Evolutionary conservation across 2,113 vertebrate species (phyloP).

Genomic region (Ailuropoda melanoleuca): DNA sequence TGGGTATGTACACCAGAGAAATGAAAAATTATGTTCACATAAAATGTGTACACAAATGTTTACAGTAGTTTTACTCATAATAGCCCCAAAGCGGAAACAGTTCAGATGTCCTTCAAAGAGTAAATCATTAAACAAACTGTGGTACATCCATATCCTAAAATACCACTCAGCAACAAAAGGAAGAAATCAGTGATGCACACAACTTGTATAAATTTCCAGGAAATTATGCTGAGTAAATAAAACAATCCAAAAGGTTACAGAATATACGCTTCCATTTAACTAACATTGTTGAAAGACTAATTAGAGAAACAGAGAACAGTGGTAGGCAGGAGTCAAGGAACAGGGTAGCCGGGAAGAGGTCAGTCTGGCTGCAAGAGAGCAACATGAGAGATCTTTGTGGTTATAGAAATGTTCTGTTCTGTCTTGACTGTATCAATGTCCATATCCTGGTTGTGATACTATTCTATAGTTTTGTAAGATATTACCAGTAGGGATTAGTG

Average conservation of each 20-base stretch:
- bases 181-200: not conserved
- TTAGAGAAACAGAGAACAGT: not conserved
- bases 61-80: not conserved
- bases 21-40: not conserved
- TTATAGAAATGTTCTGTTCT: not conserved
- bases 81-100: not conserved
- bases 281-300: not conserved
- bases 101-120: not conserved
- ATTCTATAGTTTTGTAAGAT: not conserved
- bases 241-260: not conserved
- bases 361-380: not conserved
- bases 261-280: not conserved
- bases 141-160: not conserved
- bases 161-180: not conserved
- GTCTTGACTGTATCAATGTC: not conserved
- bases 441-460: not conserved
- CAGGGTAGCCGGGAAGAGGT: not conserved
- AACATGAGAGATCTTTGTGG: not conserved
- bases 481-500: not conserved
- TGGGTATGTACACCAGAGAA: not conserved
- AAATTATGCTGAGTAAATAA: not conserved
- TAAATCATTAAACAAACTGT: not conserved
- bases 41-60: not conserved
- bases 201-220: not conserved
- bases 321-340: not conserved